phyloP scores from a whole-genome alignment of 2,888 invertebrate genomes.

The Globia sparganii region DNA sequence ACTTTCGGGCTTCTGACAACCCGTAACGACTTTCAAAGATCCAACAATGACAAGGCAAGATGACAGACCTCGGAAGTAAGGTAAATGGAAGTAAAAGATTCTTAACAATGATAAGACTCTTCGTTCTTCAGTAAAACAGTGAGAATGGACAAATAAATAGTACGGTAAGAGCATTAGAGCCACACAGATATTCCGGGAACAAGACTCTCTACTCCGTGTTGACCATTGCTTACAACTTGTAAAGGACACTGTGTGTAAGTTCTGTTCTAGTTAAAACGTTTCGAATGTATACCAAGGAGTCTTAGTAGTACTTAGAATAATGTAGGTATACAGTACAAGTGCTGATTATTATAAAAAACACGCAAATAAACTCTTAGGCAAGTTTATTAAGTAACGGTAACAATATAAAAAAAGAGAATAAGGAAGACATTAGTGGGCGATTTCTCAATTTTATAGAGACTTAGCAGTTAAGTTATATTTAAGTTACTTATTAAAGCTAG shows the following conservation, averaged over 20 bases:
- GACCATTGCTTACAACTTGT: slow-evolving; percentile 51
- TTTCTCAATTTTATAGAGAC: not conserved
- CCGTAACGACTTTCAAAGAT: not conserved
- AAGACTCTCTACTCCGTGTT: slow-evolving; percentile 55
- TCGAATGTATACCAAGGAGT: not conserved
- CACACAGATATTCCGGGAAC: slow-evolving; percentile 41
- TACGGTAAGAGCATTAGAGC: slow-evolving; percentile 12
- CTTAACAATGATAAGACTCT: not conserved
- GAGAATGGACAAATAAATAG: slow-evolving; percentile 5
- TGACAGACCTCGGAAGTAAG: not conserved
- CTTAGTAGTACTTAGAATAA: no score
- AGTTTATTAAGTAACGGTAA: no score
- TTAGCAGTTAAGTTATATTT: not conserved
- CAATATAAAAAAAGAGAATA: not conserved
- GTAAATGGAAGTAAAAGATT: not conserved
- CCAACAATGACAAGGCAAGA: not conserved
- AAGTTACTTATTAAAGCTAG: not conserved
- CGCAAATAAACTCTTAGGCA: no score
- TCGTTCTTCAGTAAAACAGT: not conserved
- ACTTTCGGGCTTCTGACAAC: not conserved
- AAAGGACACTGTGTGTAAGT: slow-evolving; percentile 27
- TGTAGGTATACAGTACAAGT: no score
- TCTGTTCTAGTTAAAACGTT: slow-evolving; percentile 10
- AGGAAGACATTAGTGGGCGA: not conserved
- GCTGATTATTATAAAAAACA: not conserved